phyloP scores from a whole-genome alignment of 2,797 vertebrate genomes.

The Aldrovandia affinis region DNA sequence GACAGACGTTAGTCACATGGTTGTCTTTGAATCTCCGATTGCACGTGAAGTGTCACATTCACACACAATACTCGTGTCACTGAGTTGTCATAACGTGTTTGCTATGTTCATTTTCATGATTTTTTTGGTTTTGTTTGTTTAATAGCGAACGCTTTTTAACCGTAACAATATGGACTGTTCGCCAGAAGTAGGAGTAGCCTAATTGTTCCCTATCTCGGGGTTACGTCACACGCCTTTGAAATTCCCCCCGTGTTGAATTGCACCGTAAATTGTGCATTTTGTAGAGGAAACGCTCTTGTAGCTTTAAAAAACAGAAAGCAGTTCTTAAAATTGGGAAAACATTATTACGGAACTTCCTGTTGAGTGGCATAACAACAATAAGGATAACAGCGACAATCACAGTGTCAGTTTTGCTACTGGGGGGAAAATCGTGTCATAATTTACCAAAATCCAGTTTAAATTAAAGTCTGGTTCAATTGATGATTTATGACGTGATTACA shows the following conservation, averaged over 20 bases:
- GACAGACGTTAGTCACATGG: background rate
- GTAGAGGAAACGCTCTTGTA: background rate
- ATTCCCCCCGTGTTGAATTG: background rate
- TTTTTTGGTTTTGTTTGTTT: background rate
- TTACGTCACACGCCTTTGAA: background rate
- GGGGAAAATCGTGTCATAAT: background rate
- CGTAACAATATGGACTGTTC: background rate
- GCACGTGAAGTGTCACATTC: background rate
- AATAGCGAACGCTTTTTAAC: background rate
- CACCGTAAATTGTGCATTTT: background rate
- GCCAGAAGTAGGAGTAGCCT: background rate
- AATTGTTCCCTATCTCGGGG: background rate
- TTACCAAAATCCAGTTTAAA: background rate
- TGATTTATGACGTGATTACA: background rate
- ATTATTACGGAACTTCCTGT: background rate
- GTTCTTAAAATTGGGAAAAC: background rate
- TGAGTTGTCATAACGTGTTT: background rate
- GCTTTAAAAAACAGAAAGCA: background rate
- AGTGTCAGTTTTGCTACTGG: background rate
- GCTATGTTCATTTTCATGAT: background rate
- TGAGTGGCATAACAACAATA: background rate
- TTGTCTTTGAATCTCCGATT: background rate
- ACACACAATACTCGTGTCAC: background rate
- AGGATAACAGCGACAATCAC: background rate
- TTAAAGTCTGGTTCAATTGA: background rate